Percentiles rank a stretch among this genome's conserved stretches.
Conservation (phyloP, 2,888 invertebrate species). For the Malacosoma neustria region DNA sequence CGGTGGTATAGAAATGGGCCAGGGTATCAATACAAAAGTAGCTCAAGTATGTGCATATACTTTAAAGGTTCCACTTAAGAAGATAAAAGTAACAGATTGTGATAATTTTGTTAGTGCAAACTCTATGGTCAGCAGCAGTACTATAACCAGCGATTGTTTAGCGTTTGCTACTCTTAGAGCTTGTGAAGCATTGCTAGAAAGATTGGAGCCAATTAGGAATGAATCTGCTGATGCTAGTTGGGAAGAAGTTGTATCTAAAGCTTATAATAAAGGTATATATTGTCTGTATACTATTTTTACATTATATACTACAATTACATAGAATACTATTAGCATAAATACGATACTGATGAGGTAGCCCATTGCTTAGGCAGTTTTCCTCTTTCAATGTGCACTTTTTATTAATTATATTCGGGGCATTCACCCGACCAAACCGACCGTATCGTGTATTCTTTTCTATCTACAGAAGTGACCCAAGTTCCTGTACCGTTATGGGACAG, state of each 20-base stretch:
- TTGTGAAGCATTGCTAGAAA: constrained; percentile 58
- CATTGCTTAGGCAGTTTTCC: too few relatives aligned
- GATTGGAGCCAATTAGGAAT: constrained; percentile 52
- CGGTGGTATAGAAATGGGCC: constrained; percentile 83
- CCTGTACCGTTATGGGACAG: too few relatives aligned
- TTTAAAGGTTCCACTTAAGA: constrained; percentile 78
- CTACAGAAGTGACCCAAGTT: too few relatives aligned
- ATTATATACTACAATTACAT: too few relatives aligned
- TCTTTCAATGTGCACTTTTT: too few relatives aligned
- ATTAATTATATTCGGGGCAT: too few relatives aligned
- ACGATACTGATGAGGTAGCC: too few relatives aligned
- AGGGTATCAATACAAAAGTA: constrained; percentile 81
- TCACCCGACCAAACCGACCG: too few relatives aligned
- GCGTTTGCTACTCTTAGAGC: constrained; percentile 73
- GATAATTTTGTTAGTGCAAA: constrained; percentile 80
- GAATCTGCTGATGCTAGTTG: constrained; percentile 59
- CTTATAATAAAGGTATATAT: constrained; percentile 45
- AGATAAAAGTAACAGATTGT: constrained; percentile 76
- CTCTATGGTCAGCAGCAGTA: constrained; percentile 79
- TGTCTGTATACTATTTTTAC: too few relatives aligned
- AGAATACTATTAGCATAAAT: too few relatives aligned
- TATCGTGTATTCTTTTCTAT: too few relatives aligned
- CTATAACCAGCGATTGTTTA: constrained; percentile 81
- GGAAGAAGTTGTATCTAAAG: constrained; percentile 66
- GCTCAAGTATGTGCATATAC: constrained; percentile 82